Conservation (phyloP, 2,888 invertebrate genomes). For the Troides helena region DNA sequence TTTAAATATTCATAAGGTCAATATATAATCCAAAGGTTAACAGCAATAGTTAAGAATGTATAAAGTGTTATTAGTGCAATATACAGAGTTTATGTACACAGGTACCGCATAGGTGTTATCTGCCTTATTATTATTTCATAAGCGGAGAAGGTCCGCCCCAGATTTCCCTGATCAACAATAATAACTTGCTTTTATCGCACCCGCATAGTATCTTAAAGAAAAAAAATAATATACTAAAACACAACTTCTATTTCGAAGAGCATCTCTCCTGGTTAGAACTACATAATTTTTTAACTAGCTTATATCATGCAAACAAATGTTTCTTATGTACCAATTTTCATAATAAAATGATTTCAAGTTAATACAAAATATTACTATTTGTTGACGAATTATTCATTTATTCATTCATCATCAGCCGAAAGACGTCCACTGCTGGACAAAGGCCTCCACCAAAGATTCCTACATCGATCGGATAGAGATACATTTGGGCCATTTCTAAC, state of each 20-base stretch:
- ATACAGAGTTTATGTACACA: constrained; percentile 4
- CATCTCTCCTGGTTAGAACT: no score
- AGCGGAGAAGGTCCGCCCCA: constrained; percentile 16
- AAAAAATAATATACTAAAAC: neutral
- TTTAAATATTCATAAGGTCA: neutral
- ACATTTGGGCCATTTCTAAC: no score
- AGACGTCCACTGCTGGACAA: no score
- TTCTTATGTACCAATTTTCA: no score
- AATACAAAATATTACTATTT: no score
- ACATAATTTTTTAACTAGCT: no score
- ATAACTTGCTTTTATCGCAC: constrained; percentile 29
- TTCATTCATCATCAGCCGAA: no score
- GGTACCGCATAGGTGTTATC: constrained; percentile 28
- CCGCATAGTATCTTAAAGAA: neutral
- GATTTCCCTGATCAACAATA: constrained; percentile 39
- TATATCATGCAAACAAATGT: no score
- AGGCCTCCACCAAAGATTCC: no score
- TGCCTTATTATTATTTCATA: constrained; percentile 32
- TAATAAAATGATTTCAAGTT: no score
- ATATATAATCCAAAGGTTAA: neutral
- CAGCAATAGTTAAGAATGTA: constrained; percentile 27
- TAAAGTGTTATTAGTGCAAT: constrained; percentile 20
- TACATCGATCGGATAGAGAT: no score
- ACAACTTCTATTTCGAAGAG: neutral
- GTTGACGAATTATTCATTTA: no score